Evolutionary conservation across 2,797 vertebrate genomes (phyloP), one percentile per base, ranked within the genome.

Genomic region (Acrocephalus scirpaceus): DNA sequence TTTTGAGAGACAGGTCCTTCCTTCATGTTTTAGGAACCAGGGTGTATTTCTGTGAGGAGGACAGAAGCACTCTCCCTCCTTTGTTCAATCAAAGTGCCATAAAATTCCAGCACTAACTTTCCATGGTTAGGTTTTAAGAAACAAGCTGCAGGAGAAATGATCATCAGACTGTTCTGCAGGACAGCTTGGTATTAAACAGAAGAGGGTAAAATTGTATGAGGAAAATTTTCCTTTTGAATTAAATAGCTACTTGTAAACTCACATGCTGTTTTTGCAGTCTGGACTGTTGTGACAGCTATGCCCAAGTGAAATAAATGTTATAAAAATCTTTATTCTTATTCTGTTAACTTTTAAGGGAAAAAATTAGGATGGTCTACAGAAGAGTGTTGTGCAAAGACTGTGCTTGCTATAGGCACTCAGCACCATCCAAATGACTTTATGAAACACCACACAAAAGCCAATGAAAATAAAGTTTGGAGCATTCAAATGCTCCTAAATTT

Each of bases 401-500:
- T 56, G 23, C 15, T 89, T 64, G 18, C 30, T 95, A 67, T 62
- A 82, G 34, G 20, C 10, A 58, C 34, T 51, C 57, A 84, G 26
- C 25, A 40, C 30, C 30, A 36, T 79, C 53, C 34, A 81, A 75
- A 56, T 21, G 75, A 88, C 48, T 71, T 60, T 16, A 65, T 72
- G 69, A 90, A 92, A 64, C 11, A 58, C 13, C 56, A 84, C 29
- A 66, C 19, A 75, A 93, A 86, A 88, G 76, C 79, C 91, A 95
- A 81, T 20, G 76, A 91, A 94, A 97, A 96, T 45, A 88, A 88
- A 78, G 26, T 58, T 60, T 51, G 27, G 14, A 86, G 13, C 53
- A 47, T 50, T 95, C 51, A 92, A 90, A 51, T 0, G 9, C 14
- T 75, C 29, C 88, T 92, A 95, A 92, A 93, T 91, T 86, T 93